Percentiles rank a stretch among this genome's conserved stretches.
phyloP scores from a whole-genome alignment of 2,888 invertebrate species.

The Timema podura region DNA sequence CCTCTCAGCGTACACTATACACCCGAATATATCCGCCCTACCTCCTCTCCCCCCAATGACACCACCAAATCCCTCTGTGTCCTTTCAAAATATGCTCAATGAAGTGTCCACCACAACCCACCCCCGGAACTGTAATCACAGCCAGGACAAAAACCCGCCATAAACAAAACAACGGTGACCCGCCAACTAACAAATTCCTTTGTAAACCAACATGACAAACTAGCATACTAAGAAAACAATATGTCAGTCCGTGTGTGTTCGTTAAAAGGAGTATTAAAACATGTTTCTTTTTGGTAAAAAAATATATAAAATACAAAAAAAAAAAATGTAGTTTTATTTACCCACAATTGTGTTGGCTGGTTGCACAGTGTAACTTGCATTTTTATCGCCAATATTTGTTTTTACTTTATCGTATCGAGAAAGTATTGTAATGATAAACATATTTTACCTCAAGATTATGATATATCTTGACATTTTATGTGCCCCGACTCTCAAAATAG shows the following conservation, averaged over 20 bases:
- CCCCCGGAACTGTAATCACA: not conserved
- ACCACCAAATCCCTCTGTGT: not conserved
- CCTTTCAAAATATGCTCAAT: not conserved
- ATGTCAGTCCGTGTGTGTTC: conserved; percentile 55
- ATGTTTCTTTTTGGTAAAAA: conserved; percentile 56
- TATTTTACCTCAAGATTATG: too few species aligned
- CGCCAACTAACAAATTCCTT: conserved; percentile 12
- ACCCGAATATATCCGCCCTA: not conserved
- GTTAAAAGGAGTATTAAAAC: conserved; percentile 45
- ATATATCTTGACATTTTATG: too few species aligned
- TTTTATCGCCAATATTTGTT: too few species aligned
- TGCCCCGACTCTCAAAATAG: too few species aligned
- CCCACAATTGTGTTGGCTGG: too few species aligned
- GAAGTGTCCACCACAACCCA: not conserved
- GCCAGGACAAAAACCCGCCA: not conserved
- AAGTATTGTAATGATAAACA: too few species aligned
- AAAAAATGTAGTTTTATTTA: conserved; percentile 12
- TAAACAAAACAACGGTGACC: not conserved
- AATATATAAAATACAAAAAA: conserved; percentile 7
- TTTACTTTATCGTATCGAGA: too few species aligned
- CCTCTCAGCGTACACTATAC: conserved; percentile 6
- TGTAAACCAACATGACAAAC: conserved; percentile 13
- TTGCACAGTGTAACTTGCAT: too few species aligned
- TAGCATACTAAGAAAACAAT: conserved; percentile 33
- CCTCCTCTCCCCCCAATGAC: not conserved